Base-by-base conservation (phyloP, 2,113 vertebrate genomes). In the Cathartes aura region DNA sequence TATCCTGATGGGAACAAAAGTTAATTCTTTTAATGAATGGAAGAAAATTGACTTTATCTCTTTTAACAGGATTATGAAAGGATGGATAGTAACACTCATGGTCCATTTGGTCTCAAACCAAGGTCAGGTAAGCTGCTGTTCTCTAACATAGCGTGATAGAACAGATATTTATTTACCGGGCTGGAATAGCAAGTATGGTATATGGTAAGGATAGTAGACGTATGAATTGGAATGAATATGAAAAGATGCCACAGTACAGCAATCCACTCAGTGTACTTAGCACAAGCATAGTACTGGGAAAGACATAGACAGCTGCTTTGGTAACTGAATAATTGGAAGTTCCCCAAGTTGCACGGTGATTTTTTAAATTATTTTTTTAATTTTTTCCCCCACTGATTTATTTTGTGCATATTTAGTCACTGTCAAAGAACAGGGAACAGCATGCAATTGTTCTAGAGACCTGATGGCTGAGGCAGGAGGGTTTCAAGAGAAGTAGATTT, bases 21-120 rank as follows among this genome's bases (percentile, higher is more conserved):
- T 58, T 40, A 47, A 12, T 87, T 84, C 7, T 83, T 82, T 22
- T 29, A 52, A 50, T 36, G 27, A 53, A 23, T 58, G 72, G 59
- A 87, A 84, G 53, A 79, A 91, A 94, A 89, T 13, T 75, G 12
- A 84, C 56, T 94, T 96, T 36, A 3, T 92, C 47, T 95, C 89
- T 78, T 32, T 87, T 91, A 80, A 94, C 97, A 99, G 98, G 98
- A 98, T 74, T 98, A 97, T 96, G 98, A 98, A 91, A 98, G 98
- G 94, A 97, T 96, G 75, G 98, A 98, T 45, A 95, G 91, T 92
- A 98, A 94, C 94, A 95, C 96, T 92, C 98, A 98, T 21, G 98
- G 98, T 84, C 98, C 98, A 1, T 99, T 99, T 99, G 99, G 99
- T 91, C 98, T 99, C 75, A 99, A 99, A 83, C 99, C 99, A 34